These are phyloP conservation scores for Alosa alosa DNA, from an alignment of 2,113 vertebrate species.

Conservation along the genomic window DNA sequence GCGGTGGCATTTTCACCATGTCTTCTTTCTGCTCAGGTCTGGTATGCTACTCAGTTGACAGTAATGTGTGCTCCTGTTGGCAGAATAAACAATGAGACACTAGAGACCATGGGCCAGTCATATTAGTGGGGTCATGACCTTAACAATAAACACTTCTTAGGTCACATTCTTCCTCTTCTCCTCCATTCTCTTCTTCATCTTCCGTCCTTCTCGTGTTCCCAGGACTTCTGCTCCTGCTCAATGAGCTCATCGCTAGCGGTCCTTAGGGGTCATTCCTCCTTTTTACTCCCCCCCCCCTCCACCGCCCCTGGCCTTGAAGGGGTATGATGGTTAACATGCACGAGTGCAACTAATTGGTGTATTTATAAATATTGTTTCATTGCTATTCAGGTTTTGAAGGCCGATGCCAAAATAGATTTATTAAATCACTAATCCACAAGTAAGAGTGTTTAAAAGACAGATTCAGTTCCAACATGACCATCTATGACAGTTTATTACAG, in stretches of 20 bases:
- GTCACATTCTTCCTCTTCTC: background rate
- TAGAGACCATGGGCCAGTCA: background rate
- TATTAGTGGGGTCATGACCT: constrained; percentile 1
- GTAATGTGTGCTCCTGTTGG: constrained; percentile 7
- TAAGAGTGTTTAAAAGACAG: background rate
- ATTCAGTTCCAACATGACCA: background rate
- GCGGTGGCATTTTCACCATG: background rate
- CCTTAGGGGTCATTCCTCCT: background rate
- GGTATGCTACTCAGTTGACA: background rate
- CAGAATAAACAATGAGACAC: background rate
- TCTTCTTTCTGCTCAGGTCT: background rate
- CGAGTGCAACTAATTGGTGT: background rate
- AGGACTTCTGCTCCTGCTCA: background rate
- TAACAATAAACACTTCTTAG: background rate
- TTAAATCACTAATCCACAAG: background rate
- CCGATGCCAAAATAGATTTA: background rate
- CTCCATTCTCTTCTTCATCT: background rate
- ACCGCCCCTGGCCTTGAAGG: background rate
- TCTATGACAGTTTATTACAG: background rate
- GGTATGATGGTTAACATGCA: background rate
- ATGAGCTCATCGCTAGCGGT: background rate
- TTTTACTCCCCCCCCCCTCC: background rate
- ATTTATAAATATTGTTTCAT: background rate
- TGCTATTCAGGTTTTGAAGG: background rate
- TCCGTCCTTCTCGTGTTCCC: background rate